Evolutionary conservation across 2,888 invertebrate genomes (phyloP).

Genomic region (Cetonia aurata): DNA sequence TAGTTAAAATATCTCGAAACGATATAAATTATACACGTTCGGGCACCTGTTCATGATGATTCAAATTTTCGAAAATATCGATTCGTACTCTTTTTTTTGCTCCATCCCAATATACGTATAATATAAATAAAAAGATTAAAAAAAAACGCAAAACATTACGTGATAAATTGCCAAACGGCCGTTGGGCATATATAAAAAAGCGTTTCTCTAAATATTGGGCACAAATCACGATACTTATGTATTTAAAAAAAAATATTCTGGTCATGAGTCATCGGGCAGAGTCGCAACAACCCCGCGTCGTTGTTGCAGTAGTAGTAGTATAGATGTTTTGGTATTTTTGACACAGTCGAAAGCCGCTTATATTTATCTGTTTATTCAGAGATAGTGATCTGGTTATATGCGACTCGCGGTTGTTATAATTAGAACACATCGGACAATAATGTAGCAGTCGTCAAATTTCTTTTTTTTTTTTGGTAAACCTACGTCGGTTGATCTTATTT

Average conservation of each 20-base stretch:
- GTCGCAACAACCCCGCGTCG: slow-evolving; percentile 7
- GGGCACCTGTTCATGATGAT: slow-evolving; percentile 29
- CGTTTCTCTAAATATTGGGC: slow-evolving; percentile 7
- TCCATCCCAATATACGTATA: background rate
- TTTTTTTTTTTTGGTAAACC: background rate
- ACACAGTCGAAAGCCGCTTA: slow-evolving; percentile 3
- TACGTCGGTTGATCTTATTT: background rate
- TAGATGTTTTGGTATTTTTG: slow-evolving; percentile 13
- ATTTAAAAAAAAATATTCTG: slow-evolving; percentile 6
- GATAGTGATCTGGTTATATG: slow-evolving; percentile 14
- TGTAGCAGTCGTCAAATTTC: background rate
- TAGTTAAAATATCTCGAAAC: slow-evolving; percentile 10
- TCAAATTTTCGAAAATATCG: slow-evolving; percentile 30
- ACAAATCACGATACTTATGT: slow-evolving; percentile 18
- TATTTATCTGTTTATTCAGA: slow-evolving; percentile 21
- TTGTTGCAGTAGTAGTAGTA: too few species aligned
- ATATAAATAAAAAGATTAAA: too few species aligned
- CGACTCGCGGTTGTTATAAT: slow-evolving; percentile 6
- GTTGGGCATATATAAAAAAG: slow-evolving; percentile 1
- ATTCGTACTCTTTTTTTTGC: background rate
- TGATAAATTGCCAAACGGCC: slow-evolving; percentile 5
- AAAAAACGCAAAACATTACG: background rate
- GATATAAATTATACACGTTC: background rate
- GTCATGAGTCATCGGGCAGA: slow-evolving; percentile 10
- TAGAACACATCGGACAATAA: slow-evolving; percentile 1